Conservation (phyloP, 2,797 vertebrate species). For the Protosalanx chinensis region DNA sequence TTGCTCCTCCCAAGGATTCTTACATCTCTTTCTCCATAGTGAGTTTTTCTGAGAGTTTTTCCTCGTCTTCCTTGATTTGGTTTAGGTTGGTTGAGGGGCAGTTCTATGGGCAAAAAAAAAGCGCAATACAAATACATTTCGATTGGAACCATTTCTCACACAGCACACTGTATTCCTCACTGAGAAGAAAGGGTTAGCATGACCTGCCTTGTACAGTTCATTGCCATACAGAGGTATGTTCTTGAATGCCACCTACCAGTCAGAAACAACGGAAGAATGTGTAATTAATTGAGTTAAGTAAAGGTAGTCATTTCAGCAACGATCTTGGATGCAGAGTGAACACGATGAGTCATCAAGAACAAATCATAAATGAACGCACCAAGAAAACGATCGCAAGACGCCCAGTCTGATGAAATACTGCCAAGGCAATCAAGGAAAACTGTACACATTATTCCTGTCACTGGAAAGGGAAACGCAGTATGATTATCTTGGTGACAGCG, state of each 20-base stretch:
- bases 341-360: conserved; percentile 27
- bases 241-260: neutral
- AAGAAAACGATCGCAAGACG: conserved; percentile 20
- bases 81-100: too few species aligned
- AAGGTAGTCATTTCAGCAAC: conserved; percentile 18
- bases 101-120: too few species aligned
- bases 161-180: too few species aligned
- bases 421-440: conserved; percentile 5
- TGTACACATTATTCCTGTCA: conserved; percentile 17
- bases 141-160: too few species aligned
- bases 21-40: too few species aligned
- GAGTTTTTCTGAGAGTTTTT: too few species aligned
- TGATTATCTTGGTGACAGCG: neutral
- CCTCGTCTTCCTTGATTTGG: too few species aligned
- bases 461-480: conserved; percentile 16
- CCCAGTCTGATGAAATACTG: conserved; percentile 3
- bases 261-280: neutral
- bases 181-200: too few species aligned
- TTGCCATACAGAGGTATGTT: too few species aligned
- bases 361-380: conserved; percentile 39
- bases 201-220: too few species aligned
- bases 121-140: too few species aligned
- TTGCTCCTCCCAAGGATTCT: too few species aligned
- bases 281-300: neutral
- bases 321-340: conserved; percentile 20